A percentile compares a stretch with the other conserved stretches of the same genome.
Evolutionary conservation across 2,888 invertebrate genomes (phyloP).

Genomic region (Psylliodes chrysocephalus): DNA sequence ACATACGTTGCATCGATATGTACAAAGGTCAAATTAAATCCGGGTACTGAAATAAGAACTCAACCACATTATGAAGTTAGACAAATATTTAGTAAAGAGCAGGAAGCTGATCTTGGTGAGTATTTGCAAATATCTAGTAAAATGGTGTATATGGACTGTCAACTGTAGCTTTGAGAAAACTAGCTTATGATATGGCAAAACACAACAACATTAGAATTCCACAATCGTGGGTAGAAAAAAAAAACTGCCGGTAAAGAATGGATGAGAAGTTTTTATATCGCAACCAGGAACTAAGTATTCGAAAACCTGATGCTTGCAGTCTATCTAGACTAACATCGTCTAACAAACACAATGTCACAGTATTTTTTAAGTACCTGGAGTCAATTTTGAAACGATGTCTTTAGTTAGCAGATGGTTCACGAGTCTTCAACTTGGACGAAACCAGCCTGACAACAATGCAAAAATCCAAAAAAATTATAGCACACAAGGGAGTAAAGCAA

Average conservation of each 20-base stretch:
- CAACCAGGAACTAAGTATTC: slow-evolving; percentile 23
- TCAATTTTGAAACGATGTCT: slow-evolving; percentile 24
- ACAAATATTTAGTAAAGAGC: not conserved
- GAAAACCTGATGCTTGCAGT: no score
- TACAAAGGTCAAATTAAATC: no score
- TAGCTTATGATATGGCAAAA: slow-evolving; percentile 25
- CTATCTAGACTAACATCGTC: no score
- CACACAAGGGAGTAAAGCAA: no score
- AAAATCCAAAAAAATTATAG: slow-evolving; percentile 36
- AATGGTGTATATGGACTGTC: slow-evolving; percentile 22
- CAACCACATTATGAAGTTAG: not conserved
- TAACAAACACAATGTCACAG: slow-evolving; percentile 31
- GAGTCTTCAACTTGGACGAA: slow-evolving; percentile 40
- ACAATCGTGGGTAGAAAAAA: slow-evolving; percentile 56
- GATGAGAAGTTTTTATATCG: slow-evolving; percentile 24
- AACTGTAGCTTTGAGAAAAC: slow-evolving; percentile 23
- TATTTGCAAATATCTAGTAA: slow-evolving; percentile 3
- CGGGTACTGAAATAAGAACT: not conserved
- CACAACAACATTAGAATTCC: slow-evolving; percentile 29
- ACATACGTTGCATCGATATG: slow-evolving; percentile 4
- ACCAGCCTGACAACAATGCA: slow-evolving; percentile 39
- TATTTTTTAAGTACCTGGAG: slow-evolving; percentile 32
- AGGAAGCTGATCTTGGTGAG: not conserved
- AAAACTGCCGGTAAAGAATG: slow-evolving; percentile 49
- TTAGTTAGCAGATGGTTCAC: slow-evolving; percentile 30